A percentile compares a stretch with the other conserved stretches of the same genome.
Conservation (phyloP, 2,888 invertebrate genomes). For the Hymenopus coronatus region DNA sequence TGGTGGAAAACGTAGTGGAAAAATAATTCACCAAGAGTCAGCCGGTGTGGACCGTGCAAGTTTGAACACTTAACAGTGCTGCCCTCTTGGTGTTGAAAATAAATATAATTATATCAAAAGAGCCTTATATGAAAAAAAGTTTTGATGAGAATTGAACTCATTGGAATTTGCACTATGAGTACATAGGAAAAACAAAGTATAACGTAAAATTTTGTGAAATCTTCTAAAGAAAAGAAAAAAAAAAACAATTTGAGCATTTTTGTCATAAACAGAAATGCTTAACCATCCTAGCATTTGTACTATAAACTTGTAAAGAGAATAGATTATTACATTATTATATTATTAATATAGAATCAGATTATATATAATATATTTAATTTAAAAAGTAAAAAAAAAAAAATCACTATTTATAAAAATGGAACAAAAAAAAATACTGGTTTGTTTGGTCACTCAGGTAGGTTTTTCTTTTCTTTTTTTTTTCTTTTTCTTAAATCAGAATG, state of each 20-base stretch:
- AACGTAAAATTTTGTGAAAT: slow-evolving; percentile 12
- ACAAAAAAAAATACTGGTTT: slow-evolving; percentile 22
- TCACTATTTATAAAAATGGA: slow-evolving; percentile 23
- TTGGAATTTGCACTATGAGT: not conserved
- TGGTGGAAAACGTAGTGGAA: not conserved
- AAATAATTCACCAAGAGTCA: not conserved
- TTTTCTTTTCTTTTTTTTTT: not conserved
- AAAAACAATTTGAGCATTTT: slow-evolving; percentile 13
- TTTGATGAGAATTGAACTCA: not conserved
- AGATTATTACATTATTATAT: slow-evolving; percentile 26
- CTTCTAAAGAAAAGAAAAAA: slow-evolving; percentile 7
- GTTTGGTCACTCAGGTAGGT: slow-evolving; percentile 23
- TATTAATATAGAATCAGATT: slow-evolving; percentile 29
- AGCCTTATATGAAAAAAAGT: slow-evolving; percentile 16
- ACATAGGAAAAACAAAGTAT: slow-evolving; percentile 1
- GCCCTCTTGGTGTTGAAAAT: not conserved
- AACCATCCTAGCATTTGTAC: slow-evolving; percentile 25
- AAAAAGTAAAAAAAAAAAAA: slow-evolving; percentile 21
- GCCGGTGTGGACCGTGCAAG: not conserved
- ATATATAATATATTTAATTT: slow-evolving; percentile 33
- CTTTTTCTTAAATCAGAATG: not conserved
- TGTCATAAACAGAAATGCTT: slow-evolving; percentile 20
- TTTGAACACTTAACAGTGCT: not conserved
- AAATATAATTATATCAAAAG: not conserved
- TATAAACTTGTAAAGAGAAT: slow-evolving; percentile 27